phyloP scores from a whole-genome alignment of 1,140 invertebrate genomes.

The Leptestheria dahalacensis region DNA sequence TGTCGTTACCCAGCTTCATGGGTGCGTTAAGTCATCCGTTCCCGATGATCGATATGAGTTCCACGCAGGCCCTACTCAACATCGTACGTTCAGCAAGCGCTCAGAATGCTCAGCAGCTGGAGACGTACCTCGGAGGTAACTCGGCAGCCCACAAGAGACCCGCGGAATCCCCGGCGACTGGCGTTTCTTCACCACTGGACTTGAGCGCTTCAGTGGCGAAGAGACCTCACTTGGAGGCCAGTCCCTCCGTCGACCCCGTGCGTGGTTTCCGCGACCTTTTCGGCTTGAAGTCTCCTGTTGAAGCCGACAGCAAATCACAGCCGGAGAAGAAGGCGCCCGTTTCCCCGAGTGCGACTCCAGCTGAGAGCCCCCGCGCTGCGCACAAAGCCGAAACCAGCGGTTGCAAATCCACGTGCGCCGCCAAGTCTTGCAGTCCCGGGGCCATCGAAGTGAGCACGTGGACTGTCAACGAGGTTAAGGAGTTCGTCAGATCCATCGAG shows the following conservation, averaged over 20 bases:
- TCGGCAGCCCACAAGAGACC: constrained; percentile 21
- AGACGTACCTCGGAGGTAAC: constrained; percentile 22
- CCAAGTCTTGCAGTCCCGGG: constrained; percentile 21
- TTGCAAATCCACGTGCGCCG: constrained; percentile 12
- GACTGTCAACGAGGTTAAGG: constrained; percentile 78
- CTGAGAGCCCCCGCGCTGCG: not conserved
- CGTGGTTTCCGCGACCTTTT: not conserved
- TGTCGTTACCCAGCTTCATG: not conserved
- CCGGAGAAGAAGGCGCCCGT: not conserved
- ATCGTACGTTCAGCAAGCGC: constrained; percentile 65
- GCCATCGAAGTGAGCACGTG: constrained; percentile 40
- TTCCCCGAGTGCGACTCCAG: not conserved
- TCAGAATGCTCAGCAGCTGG: constrained; percentile 32
- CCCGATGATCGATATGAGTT: constrained; percentile 60
- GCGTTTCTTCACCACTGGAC: constrained; percentile 20
- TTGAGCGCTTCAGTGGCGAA: constrained; percentile 18
- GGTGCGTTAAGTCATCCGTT: not conserved
- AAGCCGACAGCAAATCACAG: not conserved
- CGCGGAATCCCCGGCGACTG: constrained; percentile 18
- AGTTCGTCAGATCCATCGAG: constrained; percentile 72
- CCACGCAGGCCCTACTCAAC: constrained; percentile 56
- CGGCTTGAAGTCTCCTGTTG: not conserved
- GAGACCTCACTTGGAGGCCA: not conserved
- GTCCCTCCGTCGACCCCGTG: not conserved
- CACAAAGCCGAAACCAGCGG: not conserved